A percentile compares a stretch with the other conserved stretches of the same genome.
Evolutionary conservation across 1,140 invertebrate genomes (phyloP).

Genomic region (Euura lappo): DNA sequence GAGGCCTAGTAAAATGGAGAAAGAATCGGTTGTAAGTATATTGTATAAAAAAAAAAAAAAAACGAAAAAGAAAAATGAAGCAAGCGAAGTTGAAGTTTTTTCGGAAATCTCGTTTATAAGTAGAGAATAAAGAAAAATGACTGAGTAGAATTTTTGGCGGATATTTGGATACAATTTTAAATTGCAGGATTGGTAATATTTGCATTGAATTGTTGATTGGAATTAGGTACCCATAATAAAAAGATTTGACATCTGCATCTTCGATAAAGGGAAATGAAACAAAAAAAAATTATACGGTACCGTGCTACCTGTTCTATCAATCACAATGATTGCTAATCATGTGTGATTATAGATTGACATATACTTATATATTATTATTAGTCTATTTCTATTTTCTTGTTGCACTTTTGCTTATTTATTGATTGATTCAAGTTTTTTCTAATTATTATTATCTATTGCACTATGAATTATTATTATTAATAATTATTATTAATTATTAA

Average conservation of each 20-base stretch:
- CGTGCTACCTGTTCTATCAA: slow-evolving; percentile 38
- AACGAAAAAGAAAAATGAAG: neutral
- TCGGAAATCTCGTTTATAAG: slow-evolving; percentile 2
- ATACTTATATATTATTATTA: slow-evolving; percentile 25
- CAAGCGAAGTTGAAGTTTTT: neutral
- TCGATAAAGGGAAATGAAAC: too few relatives aligned
- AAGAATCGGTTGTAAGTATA: neutral
- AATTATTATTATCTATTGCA: slow-evolving; percentile 41
- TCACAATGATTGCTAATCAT: slow-evolving; percentile 27
- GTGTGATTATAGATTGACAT: slow-evolving; percentile 21
- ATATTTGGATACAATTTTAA: neutral
- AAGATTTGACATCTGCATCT: slow-evolving; percentile 15
- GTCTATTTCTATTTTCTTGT: slow-evolving; percentile 50
- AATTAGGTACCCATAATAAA: slow-evolving; percentile 14
- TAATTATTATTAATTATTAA: slow-evolving; percentile 24
- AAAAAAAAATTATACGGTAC: neutral
- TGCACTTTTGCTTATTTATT: slow-evolving; percentile 59
- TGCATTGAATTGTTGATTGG: slow-evolving; percentile 20
- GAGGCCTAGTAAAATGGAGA: slow-evolving; percentile 1
- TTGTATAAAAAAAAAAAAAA: neutral
- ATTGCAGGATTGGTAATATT: too few relatives aligned
- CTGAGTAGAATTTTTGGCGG: neutral
- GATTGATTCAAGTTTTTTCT: slow-evolving; percentile 42
- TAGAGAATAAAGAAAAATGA: neutral
- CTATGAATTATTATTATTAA: slow-evolving; percentile 36